Evolutionary conservation across 1,140 invertebrate species (phyloP).

Genomic region (Drosophila suzukii): DNA sequence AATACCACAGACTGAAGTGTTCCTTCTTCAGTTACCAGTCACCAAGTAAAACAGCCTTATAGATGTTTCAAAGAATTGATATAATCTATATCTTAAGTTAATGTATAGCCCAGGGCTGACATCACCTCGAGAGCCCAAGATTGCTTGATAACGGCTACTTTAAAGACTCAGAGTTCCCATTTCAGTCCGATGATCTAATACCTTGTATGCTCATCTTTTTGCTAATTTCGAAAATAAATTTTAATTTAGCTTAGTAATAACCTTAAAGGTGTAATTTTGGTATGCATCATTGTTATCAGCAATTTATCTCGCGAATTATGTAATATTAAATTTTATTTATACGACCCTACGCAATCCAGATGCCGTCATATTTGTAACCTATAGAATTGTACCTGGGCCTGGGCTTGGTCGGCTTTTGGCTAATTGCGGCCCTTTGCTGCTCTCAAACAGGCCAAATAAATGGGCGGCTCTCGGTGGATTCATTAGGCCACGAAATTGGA

Average conservation of each 20-base stretch:
- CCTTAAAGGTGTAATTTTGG: conserved; percentile 36
- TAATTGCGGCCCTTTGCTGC: conserved; percentile 66
- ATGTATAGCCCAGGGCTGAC: conserved; percentile 18
- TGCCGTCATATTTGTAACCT: conserved; percentile 41
- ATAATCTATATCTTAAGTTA: conserved; percentile 8
- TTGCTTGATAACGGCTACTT: conserved; percentile 11
- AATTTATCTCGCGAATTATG: conserved; percentile 38
- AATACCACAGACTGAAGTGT: background rate
- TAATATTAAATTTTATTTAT: conserved; percentile 43
- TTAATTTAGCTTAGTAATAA: conserved; percentile 23
- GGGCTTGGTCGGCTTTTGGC: conserved; percentile 26
- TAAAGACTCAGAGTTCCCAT: background rate
- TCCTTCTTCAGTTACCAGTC: background rate
- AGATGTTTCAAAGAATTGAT: conserved; percentile 4
- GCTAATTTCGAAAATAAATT: conserved; percentile 41
- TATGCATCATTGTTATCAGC: conserved; percentile 36
- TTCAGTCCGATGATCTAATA: conserved; percentile 31
- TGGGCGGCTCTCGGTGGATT: conserved; percentile 70
- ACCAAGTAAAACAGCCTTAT: background rate
- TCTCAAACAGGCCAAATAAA: conserved; percentile 49
- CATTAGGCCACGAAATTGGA: conserved; percentile 77
- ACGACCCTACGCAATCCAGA: conserved; percentile 23
- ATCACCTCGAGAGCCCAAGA: conserved; percentile 16
- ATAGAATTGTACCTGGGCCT: conserved; percentile 8
- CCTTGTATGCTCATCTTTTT: conserved; percentile 10